Evolutionary conservation across 2,797 vertebrate genomes (phyloP).

Genomic region (Eupleurogrammus muticus): DNA sequence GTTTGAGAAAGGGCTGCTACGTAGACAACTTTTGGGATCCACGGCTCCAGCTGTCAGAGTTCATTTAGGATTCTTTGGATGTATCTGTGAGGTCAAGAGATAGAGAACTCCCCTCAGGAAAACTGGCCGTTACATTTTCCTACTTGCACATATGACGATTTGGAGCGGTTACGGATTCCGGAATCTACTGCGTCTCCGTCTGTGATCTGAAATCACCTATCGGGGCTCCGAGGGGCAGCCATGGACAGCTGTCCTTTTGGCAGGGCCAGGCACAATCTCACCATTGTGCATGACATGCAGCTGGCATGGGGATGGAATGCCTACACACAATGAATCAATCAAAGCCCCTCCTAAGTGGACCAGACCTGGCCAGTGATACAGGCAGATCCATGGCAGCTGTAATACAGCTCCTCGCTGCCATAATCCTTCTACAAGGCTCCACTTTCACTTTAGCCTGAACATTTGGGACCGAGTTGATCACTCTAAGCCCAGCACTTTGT

Average conservation of each 20-base stretch:
- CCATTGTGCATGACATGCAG: conserved; percentile 80
- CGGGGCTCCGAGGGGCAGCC: conserved; percentile 40
- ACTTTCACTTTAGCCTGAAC: conserved; percentile 49
- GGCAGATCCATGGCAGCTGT: conserved; percentile 72
- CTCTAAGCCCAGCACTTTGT: conserved; percentile 40
- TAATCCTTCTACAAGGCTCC: conserved; percentile 63
- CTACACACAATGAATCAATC: conserved; percentile 73
- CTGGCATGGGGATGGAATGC: conserved; percentile 75
- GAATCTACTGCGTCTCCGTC: conserved; percentile 13
- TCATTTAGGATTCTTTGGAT: neutral
- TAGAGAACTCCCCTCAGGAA: neutral
- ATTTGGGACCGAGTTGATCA: conserved; percentile 36
- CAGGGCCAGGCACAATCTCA: conserved; percentile 71
- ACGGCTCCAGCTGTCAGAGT: conserved; percentile 7
- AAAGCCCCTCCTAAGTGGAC: conserved; percentile 61
- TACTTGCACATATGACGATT: conserved; percentile 5
- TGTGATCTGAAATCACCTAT: conserved; percentile 46
- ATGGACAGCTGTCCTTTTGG: conserved; percentile 76
- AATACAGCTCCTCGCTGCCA: conserved; percentile 41
- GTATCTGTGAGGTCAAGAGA: neutral
- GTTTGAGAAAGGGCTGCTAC: conserved; percentile 34
- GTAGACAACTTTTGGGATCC: conserved; percentile 27
- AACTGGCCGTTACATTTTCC: neutral
- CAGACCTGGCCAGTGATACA: conserved; percentile 58
- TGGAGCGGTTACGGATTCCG: conserved; percentile 5